Conservation (phyloP, 2,113 vertebrate genomes). For the Chlorocebus sabaeus region DNA sequence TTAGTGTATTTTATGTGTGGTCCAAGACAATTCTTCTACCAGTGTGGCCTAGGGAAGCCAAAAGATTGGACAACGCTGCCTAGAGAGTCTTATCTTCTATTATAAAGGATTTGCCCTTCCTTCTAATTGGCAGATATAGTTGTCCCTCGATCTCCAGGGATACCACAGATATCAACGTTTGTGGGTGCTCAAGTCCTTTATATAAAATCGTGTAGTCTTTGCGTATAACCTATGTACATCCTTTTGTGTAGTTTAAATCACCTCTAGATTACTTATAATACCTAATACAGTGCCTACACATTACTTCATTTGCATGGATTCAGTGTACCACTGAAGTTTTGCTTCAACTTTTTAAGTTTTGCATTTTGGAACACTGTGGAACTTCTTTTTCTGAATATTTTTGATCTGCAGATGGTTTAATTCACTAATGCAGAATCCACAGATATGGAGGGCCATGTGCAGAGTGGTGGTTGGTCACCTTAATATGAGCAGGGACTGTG, state of each 20-base stretch:
- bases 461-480: not conserved
- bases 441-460: not conserved
- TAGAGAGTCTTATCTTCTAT: not conserved
- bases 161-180: not conserved
- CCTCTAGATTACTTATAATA: not conserved
- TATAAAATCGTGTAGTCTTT: not conserved
- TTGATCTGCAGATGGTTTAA: not conserved
- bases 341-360: not conserved
- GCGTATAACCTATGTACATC: not conserved
- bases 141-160: not conserved
- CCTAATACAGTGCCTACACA: not conserved
- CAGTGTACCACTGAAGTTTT: not conserved
- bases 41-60: no score
- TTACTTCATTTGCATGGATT: not conserved
- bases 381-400: not conserved
- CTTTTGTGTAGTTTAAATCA: not conserved
- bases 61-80: no score
- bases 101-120: not conserved
- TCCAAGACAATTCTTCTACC: no score
- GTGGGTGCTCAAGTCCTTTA: not conserved
- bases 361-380: not conserved
- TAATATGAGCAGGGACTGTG: not conserved
- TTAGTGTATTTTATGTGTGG: no score
- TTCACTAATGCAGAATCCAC: not conserved
- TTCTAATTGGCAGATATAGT: not conserved